These are phyloP conservation scores for Pseudomyrmex concolor DNA, from an alignment of 1,140 invertebrate species.

Conservation along the genomic window DNA sequence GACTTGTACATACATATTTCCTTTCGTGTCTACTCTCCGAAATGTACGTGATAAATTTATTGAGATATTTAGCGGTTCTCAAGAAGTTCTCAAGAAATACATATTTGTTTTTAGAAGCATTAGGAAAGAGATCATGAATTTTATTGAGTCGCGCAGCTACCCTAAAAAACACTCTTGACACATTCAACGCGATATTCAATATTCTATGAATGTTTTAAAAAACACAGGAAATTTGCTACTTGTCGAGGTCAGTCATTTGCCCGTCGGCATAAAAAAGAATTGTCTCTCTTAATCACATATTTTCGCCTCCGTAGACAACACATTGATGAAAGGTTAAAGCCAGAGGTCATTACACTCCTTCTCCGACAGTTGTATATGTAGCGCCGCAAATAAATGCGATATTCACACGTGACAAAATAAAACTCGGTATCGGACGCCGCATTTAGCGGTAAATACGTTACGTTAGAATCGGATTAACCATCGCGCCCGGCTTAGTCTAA, in stretches of 20 bases:
- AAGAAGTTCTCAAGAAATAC: not conserved
- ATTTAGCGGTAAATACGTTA: conserved; percentile 39
- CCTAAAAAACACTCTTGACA: not conserved
- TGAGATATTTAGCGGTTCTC: not conserved
- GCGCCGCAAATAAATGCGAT: not conserved
- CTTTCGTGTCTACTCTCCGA: too few species aligned
- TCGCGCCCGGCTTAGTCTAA: not conserved
- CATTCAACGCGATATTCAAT: not conserved
- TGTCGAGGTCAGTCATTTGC: not conserved
- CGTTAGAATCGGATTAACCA: conserved; percentile 5
- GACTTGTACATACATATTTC: not conserved
- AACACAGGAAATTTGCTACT: not conserved
- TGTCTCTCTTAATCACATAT: conserved; percentile 2
- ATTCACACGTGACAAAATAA: conserved; percentile 8
- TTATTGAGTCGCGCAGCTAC: not conserved
- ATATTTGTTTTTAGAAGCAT: not conserved
- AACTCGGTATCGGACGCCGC: conserved; percentile 9
- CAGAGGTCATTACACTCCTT: conserved; percentile 22
- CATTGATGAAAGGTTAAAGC: conserved; percentile 10
- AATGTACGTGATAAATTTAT: not conserved
- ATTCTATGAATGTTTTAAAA: not conserved
- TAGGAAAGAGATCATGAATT: not conserved
- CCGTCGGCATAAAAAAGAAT: not conserved
- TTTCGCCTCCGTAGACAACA: not conserved
- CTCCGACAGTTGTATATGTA: conserved; percentile 14